Conservation (phyloP, 2,113 vertebrate genomes). For the Nicator chloris region DNA sequence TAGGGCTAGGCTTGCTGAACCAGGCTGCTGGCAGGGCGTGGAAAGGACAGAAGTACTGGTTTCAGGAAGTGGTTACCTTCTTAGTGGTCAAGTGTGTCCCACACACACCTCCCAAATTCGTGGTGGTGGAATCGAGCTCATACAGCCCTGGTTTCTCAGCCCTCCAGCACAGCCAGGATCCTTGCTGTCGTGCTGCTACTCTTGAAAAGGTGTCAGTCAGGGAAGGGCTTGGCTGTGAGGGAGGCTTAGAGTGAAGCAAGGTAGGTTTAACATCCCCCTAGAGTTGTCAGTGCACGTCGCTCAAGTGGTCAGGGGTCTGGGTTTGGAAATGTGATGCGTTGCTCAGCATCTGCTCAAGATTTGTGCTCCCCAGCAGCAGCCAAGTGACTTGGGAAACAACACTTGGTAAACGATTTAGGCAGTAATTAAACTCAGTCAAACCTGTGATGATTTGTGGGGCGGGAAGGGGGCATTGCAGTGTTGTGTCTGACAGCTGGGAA, state of each 20-base stretch:
- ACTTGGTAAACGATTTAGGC: not conserved
- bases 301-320: too few relatives aligned
- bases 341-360: not conserved
- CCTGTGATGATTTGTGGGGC: not conserved
- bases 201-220: not conserved
- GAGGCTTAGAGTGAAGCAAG: not conserved
- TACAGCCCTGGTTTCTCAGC: not conserved
- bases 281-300: not conserved
- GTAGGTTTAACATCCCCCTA: not conserved
- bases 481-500: not conserved
- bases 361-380: not conserved
- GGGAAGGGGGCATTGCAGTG: fast-evolving
- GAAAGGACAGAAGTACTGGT: not conserved
- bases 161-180: not conserved
- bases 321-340: not conserved
- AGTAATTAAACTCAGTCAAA: not conserved
- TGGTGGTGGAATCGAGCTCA: not conserved
- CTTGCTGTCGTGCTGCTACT: not conserved
- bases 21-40: not conserved
- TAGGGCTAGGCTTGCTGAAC: not conserved
- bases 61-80: not conserved
- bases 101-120: not conserved
- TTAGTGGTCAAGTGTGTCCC: not conserved
- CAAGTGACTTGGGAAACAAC: not conserved
- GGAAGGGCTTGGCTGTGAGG: not conserved